Base-by-base conservation (phyloP, 1,140 invertebrate genomes). In the Cherax quadricarinatus region DNA sequence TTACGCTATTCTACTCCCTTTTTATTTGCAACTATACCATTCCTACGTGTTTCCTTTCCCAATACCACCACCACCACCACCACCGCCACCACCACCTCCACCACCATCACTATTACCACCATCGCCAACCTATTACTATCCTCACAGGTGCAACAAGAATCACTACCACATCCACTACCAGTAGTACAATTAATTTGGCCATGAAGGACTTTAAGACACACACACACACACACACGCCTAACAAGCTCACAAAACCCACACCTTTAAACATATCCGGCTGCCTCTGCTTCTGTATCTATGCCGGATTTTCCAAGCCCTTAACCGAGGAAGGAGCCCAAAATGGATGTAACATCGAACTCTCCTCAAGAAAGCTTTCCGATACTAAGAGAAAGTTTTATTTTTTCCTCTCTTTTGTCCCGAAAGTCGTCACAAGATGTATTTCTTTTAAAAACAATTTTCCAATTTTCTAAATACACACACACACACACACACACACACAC, bases 211-310 rank as follows among this genome's bases (percentile, higher is more conserved):
- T n/a, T n/a, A n/a, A n/a, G n/a, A n/a, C 57, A 83, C 82, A 84
- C 82, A 84, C 82, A 62, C n/a, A 84, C 53, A 84, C 82, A 62
- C 82, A 84, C 57, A 62, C n/a, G 4, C 78, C 30, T 49, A 41
- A 57, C 53, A 57, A 10, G 9, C 53, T 14, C 53, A 57, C 9
- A 57, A 9, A 57, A 57, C 53, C 53, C 4, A 79, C 78, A 41
- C 78, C 30, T 49, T 49, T 10, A 57, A 48, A 48, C 78, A 12
- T 79, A 16, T 79, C 48, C 9, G n/a, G 78, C 78, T 30, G 30
- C 62, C 18, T 66, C 16, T 18, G 62, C 14, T 5, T 5, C 7
- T 48, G 48, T 81, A 66, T 21, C 79, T 21, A 49, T 51, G 48
- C 16, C 16, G 48, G 48, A 18, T 81, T 51, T 21, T 49, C 48